A percentile compares a stretch with the other conserved stretches of the same genome.
phyloP scores from a whole-genome alignment of 2,888 invertebrate species.

The Mactromeris polynyma region DNA sequence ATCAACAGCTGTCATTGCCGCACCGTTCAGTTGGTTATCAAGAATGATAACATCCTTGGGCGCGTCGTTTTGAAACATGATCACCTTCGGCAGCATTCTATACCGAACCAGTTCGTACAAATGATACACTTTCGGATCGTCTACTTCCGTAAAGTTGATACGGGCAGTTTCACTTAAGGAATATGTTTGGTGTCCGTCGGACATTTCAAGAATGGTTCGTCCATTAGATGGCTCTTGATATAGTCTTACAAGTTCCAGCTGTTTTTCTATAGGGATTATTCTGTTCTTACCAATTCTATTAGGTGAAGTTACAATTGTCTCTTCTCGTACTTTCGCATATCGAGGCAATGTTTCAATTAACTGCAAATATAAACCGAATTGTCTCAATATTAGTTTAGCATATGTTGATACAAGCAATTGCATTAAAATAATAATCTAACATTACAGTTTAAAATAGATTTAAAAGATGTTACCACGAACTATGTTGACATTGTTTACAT shows the following conservation, averaged over 20 bases:
- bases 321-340: neutral
- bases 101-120: conserved; percentile 24
- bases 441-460: too few species aligned
- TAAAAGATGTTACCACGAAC: too few species aligned
- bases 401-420: neutral
- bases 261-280: neutral
- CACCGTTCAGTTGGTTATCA: conserved; percentile 23
- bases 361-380: neutral
- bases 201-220: neutral
- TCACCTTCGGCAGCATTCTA: conserved; percentile 34
- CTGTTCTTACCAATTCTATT: conserved; percentile 8
- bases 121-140: neutral
- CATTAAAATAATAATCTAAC: too few species aligned
- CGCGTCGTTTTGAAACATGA: conserved; percentile 21
- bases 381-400: neutral
- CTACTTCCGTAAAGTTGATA: conserved; percentile 8
- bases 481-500: too few species aligned
- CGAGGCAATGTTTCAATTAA: conserved; percentile 13
- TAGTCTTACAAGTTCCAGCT: conserved; percentile 3
- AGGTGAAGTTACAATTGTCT: neutral
- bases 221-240: neutral
- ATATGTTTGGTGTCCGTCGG: conserved; percentile 3
- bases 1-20: conserved; percentile 2
- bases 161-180: neutral
- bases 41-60: conserved; percentile 21